Percentiles rank a stretch among this genome's conserved stretches.
These are phyloP conservation scores for Colletes collaris DNA, from an alignment of 2,888 invertebrate species.

Conservation along the genomic window DNA sequence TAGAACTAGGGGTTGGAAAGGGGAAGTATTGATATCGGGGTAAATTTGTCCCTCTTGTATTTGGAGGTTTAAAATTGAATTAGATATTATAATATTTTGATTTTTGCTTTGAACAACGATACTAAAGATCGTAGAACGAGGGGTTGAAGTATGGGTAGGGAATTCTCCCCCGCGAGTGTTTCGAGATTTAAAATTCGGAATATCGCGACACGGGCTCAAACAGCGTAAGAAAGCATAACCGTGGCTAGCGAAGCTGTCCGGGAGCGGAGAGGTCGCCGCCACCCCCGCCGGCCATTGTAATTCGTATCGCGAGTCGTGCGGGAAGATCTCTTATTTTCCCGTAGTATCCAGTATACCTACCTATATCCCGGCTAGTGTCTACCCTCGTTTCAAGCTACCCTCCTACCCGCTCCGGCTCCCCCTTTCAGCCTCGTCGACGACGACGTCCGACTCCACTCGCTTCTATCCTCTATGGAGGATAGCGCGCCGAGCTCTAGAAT, in stretches of 20 bases:
- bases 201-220: conserved; percentile 25
- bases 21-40: no score
- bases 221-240: conserved; percentile 42
- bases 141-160: no score
- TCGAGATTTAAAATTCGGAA: conserved; percentile 33
- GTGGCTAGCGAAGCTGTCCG: neutral
- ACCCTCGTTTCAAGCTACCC: conserved; percentile 69
- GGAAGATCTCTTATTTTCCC: conserved; percentile 79
- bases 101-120: no score
- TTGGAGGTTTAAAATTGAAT: no score
- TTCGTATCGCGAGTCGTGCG: conserved; percentile 75
- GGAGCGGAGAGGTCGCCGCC: conserved; percentile 41
- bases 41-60: no score
- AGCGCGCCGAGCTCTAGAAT: conserved; percentile 77
- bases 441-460: conserved; percentile 66
- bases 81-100: no score
- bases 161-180: no score
- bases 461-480: conserved; percentile 70
- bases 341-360: conserved; percentile 73
- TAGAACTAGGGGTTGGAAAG: no score
- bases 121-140: no score
- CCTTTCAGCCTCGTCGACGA: conserved; percentile 56
- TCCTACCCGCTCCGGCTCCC: conserved; percentile 34
- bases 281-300: conserved; percentile 73
- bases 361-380: conserved; percentile 70